Evolutionary conservation across 2,797 vertebrate genomes (phyloP).

Genomic region (Centropyge bicolor): DNA sequence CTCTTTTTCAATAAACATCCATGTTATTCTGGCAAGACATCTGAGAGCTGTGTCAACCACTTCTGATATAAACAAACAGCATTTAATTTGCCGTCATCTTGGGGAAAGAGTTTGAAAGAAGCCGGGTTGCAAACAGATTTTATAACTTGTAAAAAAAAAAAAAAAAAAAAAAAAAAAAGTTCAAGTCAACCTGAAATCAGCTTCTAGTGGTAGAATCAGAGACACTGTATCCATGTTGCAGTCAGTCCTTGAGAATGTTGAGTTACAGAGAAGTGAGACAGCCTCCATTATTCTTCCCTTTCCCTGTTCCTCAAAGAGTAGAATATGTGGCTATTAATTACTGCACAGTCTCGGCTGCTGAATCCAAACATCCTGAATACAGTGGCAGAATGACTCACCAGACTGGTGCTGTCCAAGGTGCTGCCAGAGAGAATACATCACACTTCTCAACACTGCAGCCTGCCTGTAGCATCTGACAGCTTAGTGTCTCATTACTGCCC

Average conservation of each 20-base stretch:
- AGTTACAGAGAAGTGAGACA: constrained; percentile 42
- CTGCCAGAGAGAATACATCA: constrained; percentile 73
- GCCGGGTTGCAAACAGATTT: not conserved
- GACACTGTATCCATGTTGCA: constrained; percentile 19
- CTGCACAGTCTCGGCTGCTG: constrained; percentile 46
- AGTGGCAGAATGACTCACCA: constrained; percentile 78
- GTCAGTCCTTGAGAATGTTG: constrained; percentile 11
- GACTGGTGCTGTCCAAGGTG: constrained; percentile 72
- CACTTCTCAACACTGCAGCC: constrained; percentile 54
- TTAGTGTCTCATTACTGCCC: constrained; percentile 58
- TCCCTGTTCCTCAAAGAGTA: constrained; percentile 37
- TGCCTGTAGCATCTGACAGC: not conserved
- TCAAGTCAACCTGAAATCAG: constrained; percentile 30
- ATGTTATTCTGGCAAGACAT: constrained; percentile 62
- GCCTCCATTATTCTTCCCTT: constrained; percentile 5
- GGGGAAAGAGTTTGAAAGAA: constrained; percentile 28
- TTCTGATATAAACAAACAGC: constrained; percentile 54
- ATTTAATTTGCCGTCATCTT: constrained; percentile 24
- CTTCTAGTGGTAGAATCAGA: constrained; percentile 13
- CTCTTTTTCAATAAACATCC: constrained; percentile 46
- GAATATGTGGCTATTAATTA: constrained; percentile 75
- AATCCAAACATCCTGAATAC: constrained; percentile 66
- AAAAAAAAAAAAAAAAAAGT: not conserved
- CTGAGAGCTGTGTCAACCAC: constrained; percentile 43
- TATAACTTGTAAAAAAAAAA: not conserved